These are phyloP conservation scores for Hirundo rustica DNA, from an alignment of 2,797 vertebrate genomes.

Conservation along the genomic window DNA sequence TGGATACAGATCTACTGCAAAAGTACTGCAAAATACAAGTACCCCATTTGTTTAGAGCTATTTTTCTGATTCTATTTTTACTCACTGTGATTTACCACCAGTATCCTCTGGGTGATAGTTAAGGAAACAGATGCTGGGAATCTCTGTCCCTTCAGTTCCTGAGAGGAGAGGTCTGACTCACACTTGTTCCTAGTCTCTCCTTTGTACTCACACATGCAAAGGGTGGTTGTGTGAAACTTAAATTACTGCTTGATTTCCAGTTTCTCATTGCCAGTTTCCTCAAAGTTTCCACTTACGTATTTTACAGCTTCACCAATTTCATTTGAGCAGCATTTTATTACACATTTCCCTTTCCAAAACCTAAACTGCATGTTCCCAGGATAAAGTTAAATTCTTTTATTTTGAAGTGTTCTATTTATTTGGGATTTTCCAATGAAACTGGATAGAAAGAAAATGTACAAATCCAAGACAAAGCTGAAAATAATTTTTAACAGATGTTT, in stretches of 20 bases:
- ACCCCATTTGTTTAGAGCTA: conserved; percentile 72
- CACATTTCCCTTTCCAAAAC: conserved; percentile 79
- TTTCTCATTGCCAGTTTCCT: conserved; percentile 90
- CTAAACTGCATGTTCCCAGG: conserved; percentile 83
- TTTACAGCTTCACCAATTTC: conserved; percentile 84
- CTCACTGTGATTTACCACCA: conserved; percentile 87
- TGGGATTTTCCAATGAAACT: conserved; percentile 72
- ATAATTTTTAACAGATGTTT: conserved; percentile 64
- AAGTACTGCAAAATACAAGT: conserved; percentile 42
- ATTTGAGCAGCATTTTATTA: conserved; percentile 75
- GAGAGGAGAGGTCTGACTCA: conserved; percentile 85
- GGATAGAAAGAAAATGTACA: conserved; percentile 61
- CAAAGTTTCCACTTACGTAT: conserved; percentile 93
- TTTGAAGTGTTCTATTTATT: conserved; percentile 60
- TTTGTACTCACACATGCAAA: conserved; percentile 91
- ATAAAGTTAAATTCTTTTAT: conserved; percentile 80
- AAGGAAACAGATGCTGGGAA: conserved; percentile 99
- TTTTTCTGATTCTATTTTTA: conserved; percentile 89
- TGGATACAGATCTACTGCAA: conserved; percentile 2
- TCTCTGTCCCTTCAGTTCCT: conserved; percentile 91
- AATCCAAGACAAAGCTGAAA: conserved; percentile 24
- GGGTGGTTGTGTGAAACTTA: conserved; percentile 84
- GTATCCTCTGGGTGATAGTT: conserved; percentile 90
- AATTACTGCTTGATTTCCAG: conserved; percentile 88
- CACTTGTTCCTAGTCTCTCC: conserved; percentile 78